These are phyloP conservation scores for Centroberyx gerrardi DNA, from an alignment of 2,797 vertebrate genomes.

Conservation along the genomic window DNA sequence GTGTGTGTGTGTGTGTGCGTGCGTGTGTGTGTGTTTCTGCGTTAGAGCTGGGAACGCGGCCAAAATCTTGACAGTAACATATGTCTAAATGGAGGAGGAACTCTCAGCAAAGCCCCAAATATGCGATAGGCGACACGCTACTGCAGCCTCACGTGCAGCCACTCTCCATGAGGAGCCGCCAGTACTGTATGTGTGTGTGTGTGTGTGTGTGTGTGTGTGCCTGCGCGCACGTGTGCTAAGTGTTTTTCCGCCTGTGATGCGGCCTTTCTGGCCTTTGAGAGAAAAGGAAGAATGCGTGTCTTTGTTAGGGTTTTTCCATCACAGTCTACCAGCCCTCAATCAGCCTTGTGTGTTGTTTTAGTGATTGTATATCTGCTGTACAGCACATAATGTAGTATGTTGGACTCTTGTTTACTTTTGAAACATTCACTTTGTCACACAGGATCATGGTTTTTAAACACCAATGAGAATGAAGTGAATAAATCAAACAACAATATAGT, in stretches of 20 bases:
- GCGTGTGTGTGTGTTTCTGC: neutral
- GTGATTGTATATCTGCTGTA: neutral
- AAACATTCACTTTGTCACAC: neutral
- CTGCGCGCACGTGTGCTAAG: constrained; percentile 25
- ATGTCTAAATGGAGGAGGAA: neutral
- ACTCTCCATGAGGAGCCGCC: constrained; percentile 8
- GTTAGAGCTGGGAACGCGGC: neutral
- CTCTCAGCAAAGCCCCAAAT: neutral
- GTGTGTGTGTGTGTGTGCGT: constrained; percentile 17
- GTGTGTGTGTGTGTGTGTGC: constrained; percentile 10
- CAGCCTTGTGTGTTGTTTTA: neutral
- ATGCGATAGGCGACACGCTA: constrained; percentile 4
- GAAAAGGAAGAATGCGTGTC: constrained; percentile 29
- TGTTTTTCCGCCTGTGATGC: constrained; percentile 45
- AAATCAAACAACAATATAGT: neutral
- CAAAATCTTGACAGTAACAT: constrained; percentile 12
- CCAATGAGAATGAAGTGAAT: neutral
- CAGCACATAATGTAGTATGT: too few species aligned
- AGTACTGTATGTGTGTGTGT: neutral
- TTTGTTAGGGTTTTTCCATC: constrained; percentile 29
- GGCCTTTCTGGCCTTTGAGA: constrained; percentile 29
- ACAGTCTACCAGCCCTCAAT: constrained; percentile 1
- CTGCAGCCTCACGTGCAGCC: constrained; percentile 40
- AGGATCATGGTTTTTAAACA: neutral
- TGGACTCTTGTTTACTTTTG: neutral